Evolutionary conservation across 2,797 vertebrate genomes (phyloP), one percentile per base, ranked within the genome.

Genomic region (Amniataba percoides): DNA sequence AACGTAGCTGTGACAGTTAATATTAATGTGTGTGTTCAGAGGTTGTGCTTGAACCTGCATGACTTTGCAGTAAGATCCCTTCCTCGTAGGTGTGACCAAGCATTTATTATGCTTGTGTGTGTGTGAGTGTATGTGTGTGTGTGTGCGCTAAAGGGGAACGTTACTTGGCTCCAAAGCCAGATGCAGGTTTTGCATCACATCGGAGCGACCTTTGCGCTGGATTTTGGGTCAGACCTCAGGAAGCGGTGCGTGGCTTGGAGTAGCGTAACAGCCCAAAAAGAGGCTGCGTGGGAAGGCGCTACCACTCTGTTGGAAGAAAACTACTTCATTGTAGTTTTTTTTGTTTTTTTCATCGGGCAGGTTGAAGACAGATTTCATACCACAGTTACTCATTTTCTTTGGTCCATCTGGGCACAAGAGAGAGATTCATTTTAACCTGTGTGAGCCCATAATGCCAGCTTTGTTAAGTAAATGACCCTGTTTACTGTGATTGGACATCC

Each of bases 1-100:
- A 62, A 65, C 52, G 39, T 0, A 46, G 25, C n/a, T 39, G 34
- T 2, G 9, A 34, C 13, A 39, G 43, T n/a, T n/a, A 5, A 23
- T 68, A 36, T 65, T 7, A 25, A 3, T 68, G 67, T 45, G 42
- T 39, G 10, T 63, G 34, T 49, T 68, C 51, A 59, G 21, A 61
- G 13, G n/a, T 25, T 70, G 43, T 71, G 87, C 86, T 78, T 86
- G 83, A 67, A 58, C 67, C 23, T 62, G 77, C 82, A 78, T 85
- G 83, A 77, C 66, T 80, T 65, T 67, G 51, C 67, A 60, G 58
- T 69, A 9, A 36, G 25, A 77, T 56, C 12, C 12, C 57, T 58
- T 63, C 67, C 43, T 66, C 53, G 6, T 21, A 40, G 48, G 2
- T 61, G 56, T 64, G 48, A 81, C 43, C 9, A 25, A 63, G 16